Conservation (phyloP, 1,140 invertebrate genomes). For the Atta cephalotes region DNA sequence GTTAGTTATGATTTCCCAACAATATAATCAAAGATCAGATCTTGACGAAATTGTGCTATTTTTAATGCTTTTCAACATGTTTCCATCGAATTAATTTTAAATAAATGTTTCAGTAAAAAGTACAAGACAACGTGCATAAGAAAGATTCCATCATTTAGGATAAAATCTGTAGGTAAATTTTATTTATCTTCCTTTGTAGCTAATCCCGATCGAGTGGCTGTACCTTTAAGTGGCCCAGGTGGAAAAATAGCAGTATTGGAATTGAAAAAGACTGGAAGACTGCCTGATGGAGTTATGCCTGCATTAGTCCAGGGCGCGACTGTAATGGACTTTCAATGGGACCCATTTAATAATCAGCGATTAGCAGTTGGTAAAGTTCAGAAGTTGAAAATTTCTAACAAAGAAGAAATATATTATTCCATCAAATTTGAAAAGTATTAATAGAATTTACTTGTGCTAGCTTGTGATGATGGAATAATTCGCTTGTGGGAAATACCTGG, state of each 20-base stretch:
- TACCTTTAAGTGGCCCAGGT: slow-evolving; percentile 95
- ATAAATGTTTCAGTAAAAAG: no score
- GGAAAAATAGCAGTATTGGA: slow-evolving; percentile 96
- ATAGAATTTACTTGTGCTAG: slow-evolving; percentile 81
- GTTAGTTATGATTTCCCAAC: no score
- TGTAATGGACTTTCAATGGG: slow-evolving; percentile 97
- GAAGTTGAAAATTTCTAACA: slow-evolving; percentile 23
- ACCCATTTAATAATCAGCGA: slow-evolving; percentile 94
- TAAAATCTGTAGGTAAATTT: no score
- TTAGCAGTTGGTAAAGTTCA: slow-evolving; percentile 90
- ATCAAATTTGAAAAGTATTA: neutral
- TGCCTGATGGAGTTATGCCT: slow-evolving; percentile 93
- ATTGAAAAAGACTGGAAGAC: slow-evolving; percentile 91
- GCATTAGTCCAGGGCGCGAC: slow-evolving; percentile 95
- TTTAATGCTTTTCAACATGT: no score
- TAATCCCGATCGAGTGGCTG: slow-evolving; percentile 94
- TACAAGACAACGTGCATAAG: no score
- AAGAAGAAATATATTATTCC: slow-evolving; percentile 23
- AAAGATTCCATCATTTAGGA: no score
- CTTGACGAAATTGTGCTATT: no score
- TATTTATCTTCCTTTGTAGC: slow-evolving; percentile 85
- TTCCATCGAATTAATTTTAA: no score
- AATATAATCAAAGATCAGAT: no score
- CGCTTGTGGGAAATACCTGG: slow-evolving; percentile 93
- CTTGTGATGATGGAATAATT: slow-evolving; percentile 96